Evolutionary conservation across 2,797 vertebrate genomes (phyloP), one percentile per base, ranked within the genome.

Genomic region (Alfaro cultratus): DNA sequence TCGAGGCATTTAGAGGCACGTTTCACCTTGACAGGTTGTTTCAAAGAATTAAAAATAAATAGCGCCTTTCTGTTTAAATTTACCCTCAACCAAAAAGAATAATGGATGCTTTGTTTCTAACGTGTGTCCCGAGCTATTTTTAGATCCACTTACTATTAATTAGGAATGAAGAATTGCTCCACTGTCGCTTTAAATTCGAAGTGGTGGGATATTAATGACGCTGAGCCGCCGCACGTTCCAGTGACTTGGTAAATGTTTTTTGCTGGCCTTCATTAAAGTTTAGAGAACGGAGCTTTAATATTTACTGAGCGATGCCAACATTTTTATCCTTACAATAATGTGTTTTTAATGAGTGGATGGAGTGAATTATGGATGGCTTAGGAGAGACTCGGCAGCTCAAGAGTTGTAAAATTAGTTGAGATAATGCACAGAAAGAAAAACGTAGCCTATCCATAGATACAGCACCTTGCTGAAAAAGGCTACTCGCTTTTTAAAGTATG

Each of bases 21-120:
- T 85, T 87, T 80, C 79, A 75, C 68, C 77, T 70, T 34, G 77
- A 90, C 73, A 85, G 76, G 86, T 57, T 43, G 26, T 78, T 79
- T 83, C n/a, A 77, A 49, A 53, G 23, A 45, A 71, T 71, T 68
- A 68, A 68, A 71, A 43, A 45, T 71, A 71, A 45, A 71, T 71
- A 43, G n/a, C 11, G 11, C 21, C 23, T 45, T 71, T 71, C 41
- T 43, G 68, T 7, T 71, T 45, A n/a, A 43, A 71, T 71, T n/a
- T 71, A 71, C n/a, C 26, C 26, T n/a, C 41, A 29, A n/a, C 68
- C 68, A 45, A 45, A 45, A 45, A 23, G 41, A 71, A 71, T 68
- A 68, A 68, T 68, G 64, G 64, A 16, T 9, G 10, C 4, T 71
- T 71, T 41, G 2, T 5, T 49, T 79, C 72, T 70, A 21, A 77